Base-by-base conservation (phyloP, 2,888 invertebrate species). In the Sesia apiformis region DNA sequence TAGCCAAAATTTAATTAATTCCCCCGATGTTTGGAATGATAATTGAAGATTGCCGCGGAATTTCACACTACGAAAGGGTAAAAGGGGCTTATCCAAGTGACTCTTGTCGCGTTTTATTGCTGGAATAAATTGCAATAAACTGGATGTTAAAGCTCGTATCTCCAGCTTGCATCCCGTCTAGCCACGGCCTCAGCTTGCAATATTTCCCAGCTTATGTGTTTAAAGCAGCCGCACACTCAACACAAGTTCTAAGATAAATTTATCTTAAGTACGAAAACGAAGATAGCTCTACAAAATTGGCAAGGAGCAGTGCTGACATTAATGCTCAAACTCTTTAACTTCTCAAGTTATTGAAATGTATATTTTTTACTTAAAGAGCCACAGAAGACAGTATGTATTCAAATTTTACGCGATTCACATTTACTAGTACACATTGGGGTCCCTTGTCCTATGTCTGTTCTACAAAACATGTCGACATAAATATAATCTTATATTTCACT, bases 1-100 rank as follows among this genome's bases (percentile, higher is more conserved):
- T 75, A 69, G 70, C 68, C 60, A 74, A 50, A 80, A 81, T 81
- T 78, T 77, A 83, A 81, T 82, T 80, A 80, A 76, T 76, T 67
- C 69, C 69, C 55, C 58, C 69, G 62, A 69, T 76, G 72, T 76
- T 76, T 73, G 70, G 70, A 70, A 74, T 77, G 74, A 79, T 81
- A 81, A 80, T 81, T 80, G 80, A 73, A 75, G 70, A 72, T 73
- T 74, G 78, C 73, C 69, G 66, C 62, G 74, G 73, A 70, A 77
- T 78, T 76, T 69, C 69, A 67, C 67, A 67, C 69, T 62, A 63
- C 57, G 53, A 53, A 56, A 65, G 64, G 67, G 67, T 63, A 66
- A 58, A 46, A 46, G 46, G 46, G 46, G 46, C 46, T 46, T 46
- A 46, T 46, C 23, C 46, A 46, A 46, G 46, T 46, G 46, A 46